Percentiles rank a stretch among this genome's conserved stretches.
Evolutionary conservation across 2,888 invertebrate species (phyloP).

Genomic region (Loripinus fragilis): DNA sequence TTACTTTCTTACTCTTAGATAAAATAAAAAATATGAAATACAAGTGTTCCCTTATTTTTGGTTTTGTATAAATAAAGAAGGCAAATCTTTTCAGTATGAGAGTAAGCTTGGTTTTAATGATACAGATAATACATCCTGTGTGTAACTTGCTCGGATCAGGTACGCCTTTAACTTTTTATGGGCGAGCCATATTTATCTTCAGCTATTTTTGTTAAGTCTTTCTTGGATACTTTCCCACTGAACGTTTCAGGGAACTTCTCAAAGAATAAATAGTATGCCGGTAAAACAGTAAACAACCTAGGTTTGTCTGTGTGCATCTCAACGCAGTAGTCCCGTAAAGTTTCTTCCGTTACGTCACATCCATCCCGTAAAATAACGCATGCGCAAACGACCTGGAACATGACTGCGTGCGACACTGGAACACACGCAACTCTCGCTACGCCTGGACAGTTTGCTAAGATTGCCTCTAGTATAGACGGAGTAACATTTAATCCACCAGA

Average conservation of each 20-base stretch:
- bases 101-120: too few relatives aligned
- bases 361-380: conserved; percentile 46
- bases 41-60: too few relatives aligned
- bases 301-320: conserved; percentile 35
- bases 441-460: conserved; percentile 20
- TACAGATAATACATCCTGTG: too few relatives aligned
- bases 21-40: too few relatives aligned
- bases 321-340: conserved; percentile 31
- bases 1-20: too few relatives aligned
- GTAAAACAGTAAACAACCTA: conserved; percentile 44
- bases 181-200: too few relatives aligned
- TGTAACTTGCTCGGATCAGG: too few relatives aligned
- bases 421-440: conserved; percentile 36
- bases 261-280: conserved; percentile 46
- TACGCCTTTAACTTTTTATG: too few relatives aligned
- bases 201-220: too few relatives aligned
- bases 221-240: conserved; percentile 40
- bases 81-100: too few relatives aligned
- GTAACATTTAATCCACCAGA: conserved; percentile 43
- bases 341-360: conserved; percentile 38
- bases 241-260: conserved; percentile 44
- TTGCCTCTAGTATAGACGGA: conserved; percentile 34
- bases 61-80: too few relatives aligned
- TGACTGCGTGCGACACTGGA: conserved; percentile 50
- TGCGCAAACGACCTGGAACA: conserved; percentile 60